These are phyloP conservation scores for Netelia melanura DNA, from an alignment of 2,888 invertebrate genomes.

Conservation along the genomic window DNA sequence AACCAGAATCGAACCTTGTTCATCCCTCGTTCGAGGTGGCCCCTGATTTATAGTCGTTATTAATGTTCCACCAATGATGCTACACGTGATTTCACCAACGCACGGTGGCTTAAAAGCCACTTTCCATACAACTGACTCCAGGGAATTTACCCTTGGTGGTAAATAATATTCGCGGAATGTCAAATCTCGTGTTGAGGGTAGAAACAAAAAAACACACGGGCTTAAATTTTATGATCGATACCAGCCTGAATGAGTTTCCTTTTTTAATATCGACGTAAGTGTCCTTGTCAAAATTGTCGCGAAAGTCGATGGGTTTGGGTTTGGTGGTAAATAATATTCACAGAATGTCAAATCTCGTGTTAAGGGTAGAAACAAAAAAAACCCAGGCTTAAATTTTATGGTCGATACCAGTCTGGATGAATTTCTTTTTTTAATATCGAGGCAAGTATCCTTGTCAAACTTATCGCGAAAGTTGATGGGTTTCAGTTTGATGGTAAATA, in stretches of 20 bases:
- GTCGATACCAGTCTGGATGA: not conserved
- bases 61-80: conserved; percentile 78
- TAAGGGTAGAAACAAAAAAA: no score
- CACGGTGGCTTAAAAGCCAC: conserved; percentile 47
- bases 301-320: conserved; percentile 43
- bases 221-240: not conserved
- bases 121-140: conserved; percentile 10
- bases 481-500: no score
- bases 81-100: conserved; percentile 72
- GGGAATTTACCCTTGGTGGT: not conserved
- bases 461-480: conserved; percentile 60
- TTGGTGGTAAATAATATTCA: no score
- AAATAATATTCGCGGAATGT: conserved; percentile 4
- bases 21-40: conserved; percentile 39
- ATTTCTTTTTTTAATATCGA: not conserved
- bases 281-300: conserved; percentile 53
- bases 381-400: not conserved
- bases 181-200: no score
- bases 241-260: not conserved
- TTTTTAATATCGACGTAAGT: not conserved
- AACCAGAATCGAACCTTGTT: conserved; percentile 70
- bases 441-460: conserved; percentile 33
- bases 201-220: no score
- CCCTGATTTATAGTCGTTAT: conserved; percentile 78
- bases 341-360: no score